These are phyloP conservation scores for Drosophila infuscata DNA, from an alignment of 2,888 invertebrate genomes.

Conservation along the genomic window DNA sequence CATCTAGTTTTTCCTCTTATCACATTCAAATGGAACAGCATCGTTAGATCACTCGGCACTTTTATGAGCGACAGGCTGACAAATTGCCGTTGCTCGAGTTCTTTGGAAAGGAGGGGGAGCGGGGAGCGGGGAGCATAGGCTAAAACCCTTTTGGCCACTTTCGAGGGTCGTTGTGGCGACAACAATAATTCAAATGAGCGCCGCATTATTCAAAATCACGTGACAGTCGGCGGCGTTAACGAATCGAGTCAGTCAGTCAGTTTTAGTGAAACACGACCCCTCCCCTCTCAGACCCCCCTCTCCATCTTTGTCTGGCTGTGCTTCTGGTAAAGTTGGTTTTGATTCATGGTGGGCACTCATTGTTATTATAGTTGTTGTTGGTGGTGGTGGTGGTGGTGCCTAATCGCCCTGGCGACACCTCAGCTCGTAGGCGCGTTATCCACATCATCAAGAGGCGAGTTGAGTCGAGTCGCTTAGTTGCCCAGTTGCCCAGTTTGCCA, in stretches of 20 bases:
- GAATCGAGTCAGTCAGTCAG: slow-evolving; percentile 57
- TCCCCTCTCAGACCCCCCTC: background rate
- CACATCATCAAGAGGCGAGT: slow-evolving; percentile 58
- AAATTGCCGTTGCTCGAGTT: slow-evolving; percentile 52
- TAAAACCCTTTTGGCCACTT: slow-evolving; percentile 49
- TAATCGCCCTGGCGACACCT: slow-evolving; percentile 79
- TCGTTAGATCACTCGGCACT: slow-evolving; percentile 37
- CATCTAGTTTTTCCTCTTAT: slow-evolving; percentile 44
- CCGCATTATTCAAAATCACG: slow-evolving; percentile 74
- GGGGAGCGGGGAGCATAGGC: background rate
- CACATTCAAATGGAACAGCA: slow-evolving; percentile 22
- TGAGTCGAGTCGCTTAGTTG: slow-evolving; percentile 13
- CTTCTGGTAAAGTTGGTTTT: slow-evolving; percentile 57
- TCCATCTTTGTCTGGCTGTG: background rate
- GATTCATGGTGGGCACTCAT: slow-evolving; percentile 68
- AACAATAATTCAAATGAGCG: slow-evolving; percentile 77
- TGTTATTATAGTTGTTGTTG: slow-evolving; percentile 33
- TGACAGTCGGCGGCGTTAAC: slow-evolving; percentile 69
- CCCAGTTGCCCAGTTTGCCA: slow-evolving; percentile 47
- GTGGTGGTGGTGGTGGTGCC: slow-evolving; percentile 33
- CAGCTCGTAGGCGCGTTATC: slow-evolving; percentile 72
- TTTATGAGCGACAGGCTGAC: slow-evolving; percentile 33
- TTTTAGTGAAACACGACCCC: background rate
- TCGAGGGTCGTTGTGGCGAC: slow-evolving; percentile 53
- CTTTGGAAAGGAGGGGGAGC: slow-evolving; percentile 21